These are phyloP conservation scores for Dromiciops gliroides DNA, from an alignment of 2,113 vertebrate genomes.

Conservation along the genomic window DNA sequence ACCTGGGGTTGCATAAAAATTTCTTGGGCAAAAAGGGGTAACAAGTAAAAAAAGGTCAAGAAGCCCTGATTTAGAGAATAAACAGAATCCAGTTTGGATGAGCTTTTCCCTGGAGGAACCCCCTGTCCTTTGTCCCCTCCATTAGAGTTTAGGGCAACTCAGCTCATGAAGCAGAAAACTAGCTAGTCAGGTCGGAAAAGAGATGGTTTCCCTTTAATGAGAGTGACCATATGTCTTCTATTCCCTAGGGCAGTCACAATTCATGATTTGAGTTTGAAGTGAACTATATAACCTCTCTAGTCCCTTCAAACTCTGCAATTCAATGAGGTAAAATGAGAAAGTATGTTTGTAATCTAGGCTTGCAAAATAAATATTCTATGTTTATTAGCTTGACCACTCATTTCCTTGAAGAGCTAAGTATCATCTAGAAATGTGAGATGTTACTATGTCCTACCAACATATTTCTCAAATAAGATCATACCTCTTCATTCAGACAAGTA, in stretches of 20 bases:
- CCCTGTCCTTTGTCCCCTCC: too few species aligned
- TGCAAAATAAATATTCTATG: neutral
- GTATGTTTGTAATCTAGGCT: neutral
- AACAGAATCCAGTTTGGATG: neutral
- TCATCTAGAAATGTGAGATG: neutral
- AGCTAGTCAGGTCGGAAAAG: neutral
- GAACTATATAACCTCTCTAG: neutral
- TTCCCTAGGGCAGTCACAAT: too few species aligned
- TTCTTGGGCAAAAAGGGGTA: too few species aligned
- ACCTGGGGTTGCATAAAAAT: too few species aligned
- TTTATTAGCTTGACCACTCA: neutral
- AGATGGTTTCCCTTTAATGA: neutral
- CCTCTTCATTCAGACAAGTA: neutral
- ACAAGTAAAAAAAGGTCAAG: too few species aligned
- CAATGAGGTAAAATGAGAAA: neutral
- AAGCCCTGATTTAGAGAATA: too few species aligned
- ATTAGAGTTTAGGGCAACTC: neutral
- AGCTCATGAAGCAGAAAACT: neutral
- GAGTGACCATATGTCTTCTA: neutral
- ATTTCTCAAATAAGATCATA: neutral
- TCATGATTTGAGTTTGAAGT: neutral
- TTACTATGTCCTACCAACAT: neutral
- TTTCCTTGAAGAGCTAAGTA: neutral
- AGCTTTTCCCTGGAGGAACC: too few species aligned
- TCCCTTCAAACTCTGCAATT: neutral